Percentiles rank a stretch among this genome's conserved stretches.
These are phyloP conservation scores for Anniella stebbinsi DNA, from an alignment of 2,797 vertebrate species.

Conservation along the genomic window DNA sequence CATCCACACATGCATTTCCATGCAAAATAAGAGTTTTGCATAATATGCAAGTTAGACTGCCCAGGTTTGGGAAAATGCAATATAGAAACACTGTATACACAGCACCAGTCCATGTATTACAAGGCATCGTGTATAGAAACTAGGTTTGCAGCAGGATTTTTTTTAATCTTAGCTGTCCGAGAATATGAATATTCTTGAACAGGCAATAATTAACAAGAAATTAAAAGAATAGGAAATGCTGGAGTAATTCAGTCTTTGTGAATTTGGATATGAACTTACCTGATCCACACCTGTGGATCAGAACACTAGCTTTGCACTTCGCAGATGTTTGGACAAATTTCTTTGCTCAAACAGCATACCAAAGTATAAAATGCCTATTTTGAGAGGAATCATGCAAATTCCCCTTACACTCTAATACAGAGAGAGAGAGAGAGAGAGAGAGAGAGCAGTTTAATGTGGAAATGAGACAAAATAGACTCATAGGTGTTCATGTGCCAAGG, in stretches of 20 bases:
- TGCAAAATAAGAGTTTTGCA: neutral
- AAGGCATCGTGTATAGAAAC: conserved; percentile 34
- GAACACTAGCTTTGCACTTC: neutral
- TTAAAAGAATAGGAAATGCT: conserved; percentile 54
- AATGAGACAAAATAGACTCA: neutral
- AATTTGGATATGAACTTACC: neutral
- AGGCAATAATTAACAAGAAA: conserved; percentile 43
- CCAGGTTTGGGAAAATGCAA: neutral
- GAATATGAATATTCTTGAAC: conserved; percentile 40
- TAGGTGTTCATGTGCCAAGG: neutral
- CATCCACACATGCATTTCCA: neutral
- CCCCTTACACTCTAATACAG: too few species aligned
- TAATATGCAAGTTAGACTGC: neutral
- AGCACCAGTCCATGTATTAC: conserved; percentile 7
- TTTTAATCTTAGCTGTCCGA: neutral
- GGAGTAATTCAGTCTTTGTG: neutral
- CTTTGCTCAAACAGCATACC: neutral
- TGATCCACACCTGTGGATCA: neutral
- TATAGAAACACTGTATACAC: conserved; percentile 39
- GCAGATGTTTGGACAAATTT: neutral
- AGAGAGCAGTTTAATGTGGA: too few species aligned
- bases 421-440: too few species aligned
- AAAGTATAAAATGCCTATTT: neutral
- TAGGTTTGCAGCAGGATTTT: conserved; percentile 24
- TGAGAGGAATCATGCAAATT: neutral